These are phyloP conservation scores for Myathropa florea DNA, from an alignment of 2,888 invertebrate species.

Conservation along the genomic window DNA sequence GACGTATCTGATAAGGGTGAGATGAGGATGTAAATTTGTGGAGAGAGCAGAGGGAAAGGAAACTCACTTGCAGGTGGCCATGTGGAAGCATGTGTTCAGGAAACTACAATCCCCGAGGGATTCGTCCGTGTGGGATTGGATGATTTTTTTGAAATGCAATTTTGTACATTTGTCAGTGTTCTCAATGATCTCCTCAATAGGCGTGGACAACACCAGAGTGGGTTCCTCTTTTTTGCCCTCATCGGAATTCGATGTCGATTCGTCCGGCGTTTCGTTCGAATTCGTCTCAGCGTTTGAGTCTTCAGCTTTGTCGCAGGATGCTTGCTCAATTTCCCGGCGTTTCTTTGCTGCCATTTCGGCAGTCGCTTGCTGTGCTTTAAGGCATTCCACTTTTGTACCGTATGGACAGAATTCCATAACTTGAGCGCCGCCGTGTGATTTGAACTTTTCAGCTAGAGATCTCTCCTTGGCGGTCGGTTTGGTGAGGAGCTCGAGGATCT, in stretches of 20 bases:
- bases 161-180: conserved; percentile 88
- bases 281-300: conserved; percentile 67
- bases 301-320: conserved; percentile 53
- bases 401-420: conserved; percentile 98
- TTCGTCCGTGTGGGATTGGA: conserved; percentile 96
- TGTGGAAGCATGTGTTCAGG: conserved; percentile 98
- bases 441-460: conserved; percentile 96
- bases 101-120: conserved; percentile 98
- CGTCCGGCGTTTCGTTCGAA: conserved; percentile 74
- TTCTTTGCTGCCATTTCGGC: conserved; percentile 79
- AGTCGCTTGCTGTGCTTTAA: conserved; percentile 81
- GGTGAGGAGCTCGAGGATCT: conserved; percentile 95
- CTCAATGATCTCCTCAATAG: conserved; percentile 65
- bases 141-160: conserved; percentile 97
- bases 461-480: conserved; percentile 98
- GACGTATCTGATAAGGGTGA: conserved; percentile 86
- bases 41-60: not conserved
- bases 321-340: conserved; percentile 73
- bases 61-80: conserved; percentile 97
- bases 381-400: conserved; percentile 95
- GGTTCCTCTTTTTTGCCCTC: conserved; percentile 54
- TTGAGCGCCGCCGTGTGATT: conserved; percentile 96
- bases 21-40: conserved; percentile 6
- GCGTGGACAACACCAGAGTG: conserved; percentile 21
- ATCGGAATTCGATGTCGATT: conserved; percentile 72